Base-by-base conservation (phyloP, 2,888 invertebrate species). In the Balanococcus diminutus region DNA sequence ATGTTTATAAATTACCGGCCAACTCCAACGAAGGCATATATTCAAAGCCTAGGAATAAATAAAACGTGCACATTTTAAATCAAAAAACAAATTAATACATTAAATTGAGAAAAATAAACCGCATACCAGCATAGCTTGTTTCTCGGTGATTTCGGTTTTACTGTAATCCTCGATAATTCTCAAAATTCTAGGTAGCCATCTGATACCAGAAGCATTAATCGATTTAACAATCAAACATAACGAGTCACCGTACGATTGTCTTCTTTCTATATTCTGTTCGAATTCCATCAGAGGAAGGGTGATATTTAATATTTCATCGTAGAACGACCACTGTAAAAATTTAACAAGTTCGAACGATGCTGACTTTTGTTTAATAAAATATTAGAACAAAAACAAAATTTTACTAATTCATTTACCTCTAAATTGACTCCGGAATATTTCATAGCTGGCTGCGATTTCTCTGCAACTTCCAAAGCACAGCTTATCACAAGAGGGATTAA, bases 201-300 rank as follows among this genome's bases (percentile, higher is more conserved):
- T 39, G 0, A 25, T 25, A 31, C 42, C 39, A 2, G 75, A 39
- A n/a, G 79, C 22, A 14, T 85, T 75, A 19, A 39, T n/a, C 16
- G 42, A 51, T 51, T 75, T 42, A 75, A 42, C 72, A 79, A 85
- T 75, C 19, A 79, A 31, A 75, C 31, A 39, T 8, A 85, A 46
- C 16, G 51, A 42, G 1, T 85, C 31, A 0, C 39, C 42, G 79
- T 85, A 85, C 4, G 31, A 25, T 14, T 31, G 11, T 79, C 85
- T 16, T 28, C 85, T 75, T 28, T 42, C 39, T 51, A 79, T 51
- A 32, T 79, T 22, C 32, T 75, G 79, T 79, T 85, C 85, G 42
- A 46, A 85, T 51, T 85, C 85, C 85, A 85, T 85, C 46, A 85
- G 16, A 28, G 85, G 85, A 3, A 85, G 31, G n/a, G 75, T 28